Evolutionary conservation across 2,797 vertebrate species (phyloP), one percentile per base, ranked within the genome.

Genomic region (Anguilla obscura): DNA sequence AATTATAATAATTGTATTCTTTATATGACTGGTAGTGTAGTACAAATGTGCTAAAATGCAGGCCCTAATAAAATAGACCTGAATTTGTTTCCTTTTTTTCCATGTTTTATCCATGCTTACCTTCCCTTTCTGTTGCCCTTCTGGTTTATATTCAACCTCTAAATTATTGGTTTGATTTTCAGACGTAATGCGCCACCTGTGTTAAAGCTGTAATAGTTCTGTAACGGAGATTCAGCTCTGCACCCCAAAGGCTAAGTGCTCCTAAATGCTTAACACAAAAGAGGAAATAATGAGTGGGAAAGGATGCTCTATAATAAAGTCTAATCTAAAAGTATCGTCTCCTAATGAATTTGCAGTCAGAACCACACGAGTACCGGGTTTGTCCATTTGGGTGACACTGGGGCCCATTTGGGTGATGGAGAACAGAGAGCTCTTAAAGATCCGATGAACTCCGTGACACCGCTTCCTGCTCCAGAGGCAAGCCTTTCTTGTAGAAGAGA

Each of bases 271-370:
- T 48, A 7, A n/a, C 10, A 50, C 16, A 82, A 9, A 48, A 48
- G 79, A 56, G 40, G n/a, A 48, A 48, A 86, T 88, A 89, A 76
- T 91, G 82, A 90, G 48, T 87, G 89, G 88, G 82, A 76, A 85
- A 85, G 40, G 27, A 84, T 88, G 87, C 87, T 87, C 88, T 86
- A 88, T 92, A 93, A 93, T 94, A 90, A 89, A 93, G 91, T 94
- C 92, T 87, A 83, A 86, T 87, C 50, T 92, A 93, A 93, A 93
- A 92, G 92, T 90, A 91, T 91, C 88, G 90, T 89, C 89, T 93
- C 90, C 91, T 95, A 95, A 96, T 95, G 93, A 95, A 95, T 93
- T 92, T 90, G 88, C 92, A 91, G 92, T 95, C 91, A 94, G 92
- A 86, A 90, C 93, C 90, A 91, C 91, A 90, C 94, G 94, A 94